Evolutionary conservation across 2,797 vertebrate genomes (phyloP).

Genomic region (Smutsia temminckii): DNA sequence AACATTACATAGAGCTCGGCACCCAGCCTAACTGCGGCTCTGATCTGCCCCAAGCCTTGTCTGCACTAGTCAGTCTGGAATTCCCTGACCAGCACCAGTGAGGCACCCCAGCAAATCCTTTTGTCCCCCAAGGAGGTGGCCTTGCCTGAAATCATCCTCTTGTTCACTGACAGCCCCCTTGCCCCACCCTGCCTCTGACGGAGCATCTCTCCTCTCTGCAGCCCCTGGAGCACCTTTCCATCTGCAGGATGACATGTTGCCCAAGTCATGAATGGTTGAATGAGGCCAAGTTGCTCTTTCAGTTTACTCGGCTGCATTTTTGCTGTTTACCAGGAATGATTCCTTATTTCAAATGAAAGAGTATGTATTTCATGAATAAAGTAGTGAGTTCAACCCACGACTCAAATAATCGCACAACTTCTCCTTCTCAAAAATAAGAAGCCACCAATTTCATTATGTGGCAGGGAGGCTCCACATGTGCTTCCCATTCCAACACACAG

Average conservation of each 20-base stretch:
- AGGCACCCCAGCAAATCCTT: not conserved
- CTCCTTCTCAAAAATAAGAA: not conserved
- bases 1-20: not conserved
- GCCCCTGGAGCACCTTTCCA: not conserved
- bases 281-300: not conserved
- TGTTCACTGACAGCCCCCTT: not conserved
- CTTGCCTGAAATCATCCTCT: not conserved
- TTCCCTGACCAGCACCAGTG: not conserved
- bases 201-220: not conserved
- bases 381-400: not conserved
- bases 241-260: not conserved
- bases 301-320: not conserved
- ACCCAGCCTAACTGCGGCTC: not conserved
- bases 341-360: slow-evolving; percentile 20
- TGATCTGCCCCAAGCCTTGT: not conserved
- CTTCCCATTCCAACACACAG: not conserved
- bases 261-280: not conserved
- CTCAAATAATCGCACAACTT: not conserved
- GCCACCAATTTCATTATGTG: not conserved
- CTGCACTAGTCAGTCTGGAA: not conserved
- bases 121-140: not conserved
- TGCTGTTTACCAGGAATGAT: not conserved
- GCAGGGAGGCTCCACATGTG: not conserved
- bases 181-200: not conserved
- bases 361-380: not conserved